These are phyloP conservation scores for Pseudorhombus dupliciocellatus DNA, from an alignment of 2,113 vertebrate genomes.

Conservation along the genomic window DNA sequence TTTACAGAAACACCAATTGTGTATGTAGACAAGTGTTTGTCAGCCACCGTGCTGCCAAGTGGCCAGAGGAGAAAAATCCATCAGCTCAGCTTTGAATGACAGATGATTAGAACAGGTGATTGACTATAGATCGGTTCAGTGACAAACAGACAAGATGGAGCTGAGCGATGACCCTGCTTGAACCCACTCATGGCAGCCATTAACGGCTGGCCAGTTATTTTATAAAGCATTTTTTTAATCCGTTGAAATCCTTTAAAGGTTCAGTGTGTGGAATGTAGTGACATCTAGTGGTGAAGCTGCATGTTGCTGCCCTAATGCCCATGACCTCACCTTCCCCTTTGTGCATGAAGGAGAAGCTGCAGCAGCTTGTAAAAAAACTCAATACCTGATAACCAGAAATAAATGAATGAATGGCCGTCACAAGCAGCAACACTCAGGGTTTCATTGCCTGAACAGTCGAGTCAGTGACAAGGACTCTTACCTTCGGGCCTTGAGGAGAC, in stretches of 20 bases:
- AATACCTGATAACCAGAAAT: no score
- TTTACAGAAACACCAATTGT: neutral
- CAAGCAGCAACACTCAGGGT: no score
- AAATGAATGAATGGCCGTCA: no score
- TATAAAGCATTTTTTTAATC: no score
- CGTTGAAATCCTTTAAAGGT: no score
- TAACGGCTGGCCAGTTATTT: no score
- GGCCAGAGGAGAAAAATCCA: neutral
- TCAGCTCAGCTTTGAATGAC: neutral
- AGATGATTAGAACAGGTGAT: neutral
- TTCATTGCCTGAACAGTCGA: neutral
- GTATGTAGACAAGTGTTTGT: neutral
- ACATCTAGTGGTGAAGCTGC: no score
- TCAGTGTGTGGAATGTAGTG: no score
- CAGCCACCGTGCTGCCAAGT: neutral
- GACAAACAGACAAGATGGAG: neutral
- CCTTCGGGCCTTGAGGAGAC: conserved; percentile 84
- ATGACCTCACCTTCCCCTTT: no score
- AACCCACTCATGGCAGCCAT: neutral
- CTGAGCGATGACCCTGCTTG: neutral
- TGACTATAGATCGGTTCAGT: neutral
- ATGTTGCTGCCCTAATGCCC: no score
- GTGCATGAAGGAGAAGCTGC: no score
- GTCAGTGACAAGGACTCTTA: conserved; percentile 77
- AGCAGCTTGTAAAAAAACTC: no score